Evolutionary conservation across 2,797 vertebrate species (phyloP).

Genomic region (Naso thynnoides): DNA sequence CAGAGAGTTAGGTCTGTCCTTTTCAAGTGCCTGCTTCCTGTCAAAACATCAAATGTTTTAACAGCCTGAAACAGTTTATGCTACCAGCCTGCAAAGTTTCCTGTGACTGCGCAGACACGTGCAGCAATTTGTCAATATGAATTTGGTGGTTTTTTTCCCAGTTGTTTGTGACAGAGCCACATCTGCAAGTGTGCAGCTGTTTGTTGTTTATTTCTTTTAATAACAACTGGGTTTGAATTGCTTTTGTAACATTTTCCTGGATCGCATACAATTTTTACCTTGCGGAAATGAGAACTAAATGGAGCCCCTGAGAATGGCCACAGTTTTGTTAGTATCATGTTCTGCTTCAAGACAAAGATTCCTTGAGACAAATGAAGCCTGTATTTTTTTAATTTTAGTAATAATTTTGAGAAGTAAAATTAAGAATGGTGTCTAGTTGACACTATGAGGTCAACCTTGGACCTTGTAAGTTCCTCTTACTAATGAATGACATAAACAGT

Average conservation of each 20-base stretch:
- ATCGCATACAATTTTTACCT: constrained; percentile 32
- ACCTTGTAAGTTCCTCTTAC: constrained; percentile 14
- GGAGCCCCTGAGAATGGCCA: constrained; percentile 4
- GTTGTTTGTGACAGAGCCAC: constrained; percentile 22
- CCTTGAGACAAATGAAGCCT: constrained; percentile 31
- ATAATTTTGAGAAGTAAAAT: too few relatives aligned
- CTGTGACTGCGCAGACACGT: constrained; percentile 45
- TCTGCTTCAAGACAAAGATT: constrained; percentile 17
- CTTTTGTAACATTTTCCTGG: constrained; percentile 56
- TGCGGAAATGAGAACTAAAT: constrained; percentile 40
- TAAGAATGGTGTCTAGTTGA: too few relatives aligned
- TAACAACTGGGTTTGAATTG: constrained; percentile 26
- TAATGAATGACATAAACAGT: neutral
- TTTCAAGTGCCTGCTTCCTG: constrained; percentile 59
- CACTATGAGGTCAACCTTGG: constrained; percentile 4
- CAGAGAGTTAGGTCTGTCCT: constrained; percentile 32
- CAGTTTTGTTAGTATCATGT: constrained; percentile 16
- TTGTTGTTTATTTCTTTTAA: constrained; percentile 7
- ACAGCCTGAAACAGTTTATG: constrained; percentile 64
- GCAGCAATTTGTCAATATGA: constrained; percentile 45
- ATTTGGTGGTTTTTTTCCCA: constrained; percentile 41
- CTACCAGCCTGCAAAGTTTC: constrained; percentile 51
- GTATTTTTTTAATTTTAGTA: too few relatives aligned
- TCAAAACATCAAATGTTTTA: constrained; percentile 65
- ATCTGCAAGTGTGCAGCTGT: constrained; percentile 26